These are phyloP conservation scores for Pagetopsis macropterus DNA, from an alignment of 2,797 vertebrate species.

Conservation along the genomic window DNA sequence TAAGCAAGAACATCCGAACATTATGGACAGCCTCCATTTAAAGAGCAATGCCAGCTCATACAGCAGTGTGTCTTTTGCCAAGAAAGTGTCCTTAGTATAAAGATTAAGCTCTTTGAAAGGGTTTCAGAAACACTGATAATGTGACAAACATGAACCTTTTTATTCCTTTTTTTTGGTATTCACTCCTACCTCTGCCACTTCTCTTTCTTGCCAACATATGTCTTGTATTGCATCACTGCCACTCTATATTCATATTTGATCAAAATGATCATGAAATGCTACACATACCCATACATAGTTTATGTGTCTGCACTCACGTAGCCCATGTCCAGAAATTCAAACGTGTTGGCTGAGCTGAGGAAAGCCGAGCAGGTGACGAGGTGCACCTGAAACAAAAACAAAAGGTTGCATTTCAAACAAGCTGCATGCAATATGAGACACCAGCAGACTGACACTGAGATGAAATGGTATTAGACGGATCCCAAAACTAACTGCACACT, in stretches of 20 bases:
- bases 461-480: neutral
- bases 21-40: slow-evolving; percentile 36
- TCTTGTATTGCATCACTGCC: neutral
- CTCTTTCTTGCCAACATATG: no score
- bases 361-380: slow-evolving; percentile 92
- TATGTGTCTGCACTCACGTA: slow-evolving; percentile 86
- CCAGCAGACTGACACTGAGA: neutral
- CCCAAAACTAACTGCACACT: neutral
- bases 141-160: neutral
- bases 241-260: neutral
- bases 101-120: slow-evolving; percentile 2
- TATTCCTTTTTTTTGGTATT: neutral
- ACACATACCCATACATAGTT: neutral
- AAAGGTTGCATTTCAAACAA: slow-evolving; percentile 12
- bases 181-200: neutral
- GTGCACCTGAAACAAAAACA: slow-evolving; percentile 82
- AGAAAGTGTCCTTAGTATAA: slow-evolving; percentile 17
- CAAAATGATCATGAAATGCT: neutral
- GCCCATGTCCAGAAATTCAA: slow-evolving; percentile 92
- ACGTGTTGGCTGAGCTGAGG: slow-evolving; percentile 92
- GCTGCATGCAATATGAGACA: neutral
- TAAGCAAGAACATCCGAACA: slow-evolving; percentile 46
- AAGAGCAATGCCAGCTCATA: slow-evolving; percentile 19
- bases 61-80: slow-evolving; percentile 12
- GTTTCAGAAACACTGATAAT: no score